Evolutionary conservation across 1,140 invertebrate species (phyloP), one percentile per base, ranked within the genome.

Genomic region (Drosophila oshimai): DNA sequence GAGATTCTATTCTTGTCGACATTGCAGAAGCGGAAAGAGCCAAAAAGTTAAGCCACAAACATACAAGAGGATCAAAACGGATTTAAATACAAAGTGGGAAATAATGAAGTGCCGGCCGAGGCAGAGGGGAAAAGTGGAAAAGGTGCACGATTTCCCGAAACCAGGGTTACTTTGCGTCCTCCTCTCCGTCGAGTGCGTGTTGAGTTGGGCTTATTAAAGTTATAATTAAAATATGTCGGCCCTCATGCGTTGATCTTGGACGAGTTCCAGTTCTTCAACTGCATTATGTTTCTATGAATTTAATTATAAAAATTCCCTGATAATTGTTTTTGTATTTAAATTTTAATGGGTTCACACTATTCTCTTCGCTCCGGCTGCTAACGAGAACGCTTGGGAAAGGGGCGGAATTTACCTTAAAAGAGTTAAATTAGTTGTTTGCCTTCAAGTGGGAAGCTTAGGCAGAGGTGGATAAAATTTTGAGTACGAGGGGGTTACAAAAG

Each of bases 21-120:
- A 29, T 54, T 51, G 53, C 74, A 53, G 50, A 86, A 64, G 80
- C 80, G 80, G 72, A 86, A 86, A 84, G 80, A 84, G 80, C 71
- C 81, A 86, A 84, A 84, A 84, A 84, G 81, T 87, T 87, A 87
- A 87, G 81, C 81, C 81, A 87, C 81, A 87, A 87, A 87, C 81
- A 87, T 87, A 87, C 81, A 87, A 87, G 76, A 77, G 81, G 81
- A 87, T 87, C 81, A 87, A 70, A 87, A 88, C 81, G 81, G 81
- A 74, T 87, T 87, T 88, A 87, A 87, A 87, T 87, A 77, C 76
- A 81, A 81, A 87, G 81, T 86, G 81, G 81, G 68, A 87, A 87
- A 87, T 87, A 87, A 87, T 87, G 81, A 86, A 86, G 61, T 86
- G 81, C 75, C 78, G 67, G 39, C 49, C n/a, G 20, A 10, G 4